Base-by-base conservation (phyloP, 2,113 vertebrate genomes). In the Microtus pennsylvanicus region DNA sequence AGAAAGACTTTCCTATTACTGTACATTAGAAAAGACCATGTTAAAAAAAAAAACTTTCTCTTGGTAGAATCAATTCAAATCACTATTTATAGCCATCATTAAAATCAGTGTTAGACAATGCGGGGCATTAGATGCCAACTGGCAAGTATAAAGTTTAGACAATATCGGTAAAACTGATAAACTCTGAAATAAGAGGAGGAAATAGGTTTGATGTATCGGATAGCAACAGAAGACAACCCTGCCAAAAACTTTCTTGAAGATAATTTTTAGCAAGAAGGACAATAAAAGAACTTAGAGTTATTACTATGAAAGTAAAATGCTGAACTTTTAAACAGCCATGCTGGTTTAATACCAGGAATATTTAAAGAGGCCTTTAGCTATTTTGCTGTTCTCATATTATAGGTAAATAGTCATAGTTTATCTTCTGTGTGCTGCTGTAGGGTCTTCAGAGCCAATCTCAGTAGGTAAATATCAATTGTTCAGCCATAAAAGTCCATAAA, bases 321-420 rank as follows among this genome's bases (percentile, higher is more conserved):
- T 97, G 94, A 97, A 97, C 97, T 97, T 97, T 94, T 91, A 95
- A 96, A 81, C 72, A 93, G 88, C 72, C 58, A 28, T 80, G 74
- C 95, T 92, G 70, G 77, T 94, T 97, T 98, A 97, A 97, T 97
- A 92, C 82, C 82, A 92, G 81, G 70, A 96, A 95, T 97, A 97
- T 97, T 98, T 97, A 96, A 97, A 94, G 70, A 95, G 2, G 28
- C 93, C 91, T 93, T 97, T 96, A 96, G 90, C 30, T 97, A 77
- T 95, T 97, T 96, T 97, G 93, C 95, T 96, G 63, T 97, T 95
- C 93, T 98, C 96, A 96, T 97, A 96, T 97, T 97, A 97, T 90
- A 30, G 83, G 77, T 90, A 97, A 35, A 96, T 75, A 89, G 30
- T 97, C 35, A 12, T 86, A 97, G 93, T 96, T 98, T 95, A 95